Evolutionary conservation across 2,113 vertebrate genomes (phyloP).

Genomic region (Takifugu bimaculatus): DNA sequence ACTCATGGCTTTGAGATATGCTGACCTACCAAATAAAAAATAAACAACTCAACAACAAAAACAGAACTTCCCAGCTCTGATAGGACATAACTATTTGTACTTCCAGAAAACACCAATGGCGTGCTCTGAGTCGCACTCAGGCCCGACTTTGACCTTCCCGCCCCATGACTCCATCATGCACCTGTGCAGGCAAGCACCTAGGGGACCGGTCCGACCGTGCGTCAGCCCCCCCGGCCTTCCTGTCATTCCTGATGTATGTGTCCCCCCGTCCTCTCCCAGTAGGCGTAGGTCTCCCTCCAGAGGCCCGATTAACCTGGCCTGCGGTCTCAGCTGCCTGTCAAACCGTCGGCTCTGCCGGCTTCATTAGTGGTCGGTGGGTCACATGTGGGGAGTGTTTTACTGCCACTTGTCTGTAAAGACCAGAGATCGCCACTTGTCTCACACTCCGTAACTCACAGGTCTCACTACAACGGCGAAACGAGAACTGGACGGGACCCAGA

Average conservation of each 20-base stretch:
- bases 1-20: not conserved
- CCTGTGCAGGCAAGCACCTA: slow-evolving; percentile 59
- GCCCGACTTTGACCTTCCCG: slow-evolving; percentile 45
- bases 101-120: slow-evolving; percentile 20
- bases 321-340: slow-evolving; percentile 72
- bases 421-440: slow-evolving; percentile 67
- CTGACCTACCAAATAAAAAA: slow-evolving; percentile 30
- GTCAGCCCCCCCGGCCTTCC: slow-evolving; percentile 43
- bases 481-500: slow-evolving; percentile 14
- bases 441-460: slow-evolving; percentile 65
- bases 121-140: slow-evolving; percentile 23
- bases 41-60: slow-evolving; percentile 21
- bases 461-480: slow-evolving; percentile 23
- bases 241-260: slow-evolving; percentile 68
- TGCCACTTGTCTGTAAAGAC: slow-evolving; percentile 75
- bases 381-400: slow-evolving; percentile 75
- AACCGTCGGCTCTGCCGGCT: slow-evolving; percentile 72
- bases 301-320: slow-evolving; percentile 68
- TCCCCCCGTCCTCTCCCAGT: slow-evolving; percentile 50
- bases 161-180: slow-evolving; percentile 55
- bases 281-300: slow-evolving; percentile 58
- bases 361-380: slow-evolving; percentile 70
- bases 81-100: slow-evolving; percentile 35
- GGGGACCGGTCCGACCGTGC: slow-evolving; percentile 32
- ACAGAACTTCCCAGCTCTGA: slow-evolving; percentile 14